Evolutionary conservation across 2,888 invertebrate genomes (phyloP), one percentile per base, ranked within the genome.

Genomic region (Cyclophora albipunctata): DNA sequence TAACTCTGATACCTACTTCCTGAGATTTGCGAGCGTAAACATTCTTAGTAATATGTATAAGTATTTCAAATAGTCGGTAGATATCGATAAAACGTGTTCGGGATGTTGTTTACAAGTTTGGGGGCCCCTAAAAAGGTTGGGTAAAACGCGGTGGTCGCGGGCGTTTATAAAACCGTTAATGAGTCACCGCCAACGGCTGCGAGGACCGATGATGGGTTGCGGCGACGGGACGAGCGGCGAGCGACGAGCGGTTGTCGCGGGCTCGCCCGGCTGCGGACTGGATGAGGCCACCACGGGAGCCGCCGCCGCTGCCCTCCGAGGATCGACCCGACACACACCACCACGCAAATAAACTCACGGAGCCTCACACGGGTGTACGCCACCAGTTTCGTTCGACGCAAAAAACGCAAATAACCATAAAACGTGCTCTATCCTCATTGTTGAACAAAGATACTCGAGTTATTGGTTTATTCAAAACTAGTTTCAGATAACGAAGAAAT

Each of bases 301-400:
- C 4, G 5, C 37, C 37, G 65, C 65, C 74, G 75, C 78, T 80
- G 81, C 78, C 81, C 79, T 73, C 73, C 69, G 67, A 42, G 43
- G 67, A 70, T 75, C 69, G 70, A 65, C 71, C 76, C 78, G 62
- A 66, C 62, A 73, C 71, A 20, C 20, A 20, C 20, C 20, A 20
- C 20, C 20, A 72, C 73, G 72, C 76, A 78, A 77, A 78, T 75
- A 80, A 75, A 55, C 20, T 20, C 20, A 72, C 75, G 79, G 20
- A 67, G 75, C 75, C 79, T 79, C 77, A 71, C 68, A 70, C 74
- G 73, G 74, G 75, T 76, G 73, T 74, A 71, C 69, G 66, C 69
- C 64, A 69, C 65, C 66, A 65, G 67, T 68, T 69, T 71, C 67
- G 60, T 67, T 69, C 61, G 55, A 66, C 66, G 60, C 62, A 60